Conservation (phyloP, 2,888 invertebrate species). For the Xestia ashworthii region DNA sequence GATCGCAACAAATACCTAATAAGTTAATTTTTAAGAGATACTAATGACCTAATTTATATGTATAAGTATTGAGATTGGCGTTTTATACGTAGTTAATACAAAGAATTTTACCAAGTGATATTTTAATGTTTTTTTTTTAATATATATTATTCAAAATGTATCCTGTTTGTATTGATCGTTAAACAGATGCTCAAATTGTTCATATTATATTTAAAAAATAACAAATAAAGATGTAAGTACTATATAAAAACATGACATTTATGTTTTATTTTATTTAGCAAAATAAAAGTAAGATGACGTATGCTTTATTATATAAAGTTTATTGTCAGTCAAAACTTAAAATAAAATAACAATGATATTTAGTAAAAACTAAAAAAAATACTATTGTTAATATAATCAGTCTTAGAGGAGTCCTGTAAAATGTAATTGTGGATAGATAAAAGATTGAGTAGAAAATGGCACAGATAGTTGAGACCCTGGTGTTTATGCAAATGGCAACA, state of each 20-base stretch:
- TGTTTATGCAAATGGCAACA: conserved; percentile 40
- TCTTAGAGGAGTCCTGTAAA: conserved; percentile 60
- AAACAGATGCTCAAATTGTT: conserved; percentile 70
- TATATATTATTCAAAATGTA: conserved; percentile 50
- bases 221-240: conserved; percentile 63
- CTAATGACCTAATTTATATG: conserved; percentile 46
- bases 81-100: conserved; percentile 54
- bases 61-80: conserved; percentile 58
- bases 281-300: conserved; percentile 15
- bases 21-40: conserved; percentile 43
- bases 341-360: conserved; percentile 62
- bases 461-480: conserved; percentile 44
- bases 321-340: conserved; percentile 67
- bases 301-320: conserved; percentile 44
- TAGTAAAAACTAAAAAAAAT: conserved; percentile 53
- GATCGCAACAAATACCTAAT: conserved; percentile 46
- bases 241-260: conserved; percentile 5
- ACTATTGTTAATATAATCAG: conserved; percentile 63
- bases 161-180: conserved; percentile 55
- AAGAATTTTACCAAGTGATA: conserved; percentile 65
- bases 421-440: conserved; percentile 22
- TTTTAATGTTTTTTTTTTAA: conserved; percentile 58
- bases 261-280: conserved; percentile 40
- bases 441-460: conserved; percentile 57
- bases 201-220: conserved; percentile 67